Conservation (phyloP, 2,888 invertebrate species). For the Eupithecia centaureata region DNA sequence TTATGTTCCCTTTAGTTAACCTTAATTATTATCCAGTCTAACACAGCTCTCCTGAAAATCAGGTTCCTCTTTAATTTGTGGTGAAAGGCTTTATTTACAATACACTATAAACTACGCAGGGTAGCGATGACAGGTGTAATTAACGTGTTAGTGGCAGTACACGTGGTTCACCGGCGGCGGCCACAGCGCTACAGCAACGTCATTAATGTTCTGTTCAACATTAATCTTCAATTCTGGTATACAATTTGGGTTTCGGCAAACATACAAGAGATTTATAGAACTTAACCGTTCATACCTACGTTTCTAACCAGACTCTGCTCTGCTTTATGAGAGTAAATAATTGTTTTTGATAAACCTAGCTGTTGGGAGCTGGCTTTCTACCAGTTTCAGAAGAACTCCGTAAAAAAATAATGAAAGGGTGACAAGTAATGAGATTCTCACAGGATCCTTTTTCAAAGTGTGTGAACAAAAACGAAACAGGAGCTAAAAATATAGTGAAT, state of each 20-base stretch:
- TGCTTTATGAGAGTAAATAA: background rate
- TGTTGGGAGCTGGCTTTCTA: background rate
- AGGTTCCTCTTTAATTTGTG: conserved; percentile 20
- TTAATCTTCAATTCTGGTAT: conserved; percentile 1
- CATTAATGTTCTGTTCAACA: conserved; percentile 17
- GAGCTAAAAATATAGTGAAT: conserved; percentile 18
- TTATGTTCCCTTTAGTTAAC: conserved; percentile 35
- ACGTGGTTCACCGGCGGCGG: conserved; percentile 15
- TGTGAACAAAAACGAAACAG: background rate
- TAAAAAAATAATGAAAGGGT: background rate
- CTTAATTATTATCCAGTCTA: conserved; percentile 35
- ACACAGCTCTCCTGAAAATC: conserved; percentile 29
- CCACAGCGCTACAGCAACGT: background rate
- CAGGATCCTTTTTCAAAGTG: background rate
- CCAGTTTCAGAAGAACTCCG: background rate
- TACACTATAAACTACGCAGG: conserved; percentile 11
- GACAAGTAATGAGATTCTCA: background rate
- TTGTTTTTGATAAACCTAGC: background rate
- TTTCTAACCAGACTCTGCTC: background rate
- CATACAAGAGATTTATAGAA: conserved; percentile 1
- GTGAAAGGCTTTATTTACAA: conserved; percentile 14
- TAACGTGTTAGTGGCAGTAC: conserved; percentile 17
- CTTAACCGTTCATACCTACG: background rate
- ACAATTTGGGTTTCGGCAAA: background rate
- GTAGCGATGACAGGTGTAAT: conserved; percentile 19